Conservation (phyloP, 2,797 vertebrate species). For the Babyrousa celebensis region DNA sequence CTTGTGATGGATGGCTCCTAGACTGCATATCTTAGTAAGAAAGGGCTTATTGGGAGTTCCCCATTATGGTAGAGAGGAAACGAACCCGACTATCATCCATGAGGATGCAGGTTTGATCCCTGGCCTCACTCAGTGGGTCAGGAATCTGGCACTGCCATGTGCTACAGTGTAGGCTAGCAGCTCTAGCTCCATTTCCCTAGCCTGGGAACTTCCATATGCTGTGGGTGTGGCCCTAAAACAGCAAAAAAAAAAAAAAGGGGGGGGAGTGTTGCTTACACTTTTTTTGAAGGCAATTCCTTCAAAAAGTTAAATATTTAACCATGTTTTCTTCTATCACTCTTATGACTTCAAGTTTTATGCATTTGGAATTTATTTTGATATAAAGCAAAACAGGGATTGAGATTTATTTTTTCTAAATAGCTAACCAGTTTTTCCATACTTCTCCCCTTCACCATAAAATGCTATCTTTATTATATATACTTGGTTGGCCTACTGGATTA, state of each 20-base stretch:
- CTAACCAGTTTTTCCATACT: neutral
- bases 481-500: neutral
- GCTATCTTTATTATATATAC: neutral
- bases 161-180: too few species aligned
- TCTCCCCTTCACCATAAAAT: conserved; percentile 46
- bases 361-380: conserved; percentile 14
- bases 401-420: conserved; percentile 24
- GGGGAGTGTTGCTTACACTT: too few species aligned
- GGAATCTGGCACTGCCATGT: too few species aligned
- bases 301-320: conserved; percentile 1
- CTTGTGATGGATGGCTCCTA: neutral
- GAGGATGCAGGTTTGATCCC: too few species aligned
- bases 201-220: too few species aligned
- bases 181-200: too few species aligned
- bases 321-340: neutral
- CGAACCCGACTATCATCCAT: too few species aligned
- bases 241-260: too few species aligned
- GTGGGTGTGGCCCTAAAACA: too few species aligned
- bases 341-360: conserved; percentile 29
- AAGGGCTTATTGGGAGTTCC: neutral
- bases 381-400: neutral
- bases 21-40: neutral
- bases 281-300: neutral
- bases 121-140: too few species aligned
- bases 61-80: too few species aligned